Base-by-base conservation (phyloP, 2,888 invertebrate species). In the Metopia argyrocephala region DNA sequence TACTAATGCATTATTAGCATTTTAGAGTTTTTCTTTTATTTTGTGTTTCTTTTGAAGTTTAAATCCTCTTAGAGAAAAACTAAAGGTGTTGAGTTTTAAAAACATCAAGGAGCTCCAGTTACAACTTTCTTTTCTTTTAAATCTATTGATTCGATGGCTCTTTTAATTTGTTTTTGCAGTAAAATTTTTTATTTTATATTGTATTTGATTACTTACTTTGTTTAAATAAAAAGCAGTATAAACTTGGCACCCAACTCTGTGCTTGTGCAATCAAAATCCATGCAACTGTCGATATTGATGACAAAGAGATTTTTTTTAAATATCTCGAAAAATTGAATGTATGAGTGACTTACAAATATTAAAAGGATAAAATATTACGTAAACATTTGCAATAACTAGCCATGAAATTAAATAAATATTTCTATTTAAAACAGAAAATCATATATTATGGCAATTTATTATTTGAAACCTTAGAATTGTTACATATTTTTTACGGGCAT, bases 1-100 rank as follows among this genome's bases (percentile, higher is more conserved):
- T 27, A 25, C 15, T 50, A 50, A 45, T 21, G 18, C 3, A 56
- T 38, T 76, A 23, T 62, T 69, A 56, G 68, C 54, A 52, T 62
- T 76, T 68, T 59, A 52, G 45, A 76, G 70, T 59, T 70, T 57
- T 54, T 59, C 52, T 69, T 48, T 48, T 18, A 31, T 9, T 9
- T 20, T n/a, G 18, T 27, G 5, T 57, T 71, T 66, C 78, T 61
- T 71, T 78, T 78, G 78, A 78, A 61, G 78, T 78, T 59, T 28
- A 71, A 78, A 78, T 78, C 78, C 78, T 66, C 78, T 78, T 78
- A 71, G 21, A 70, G 50, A 20, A 52, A 65, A 65, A 66, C 52
- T 66, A 9, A 38, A 78, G 71, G 78, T 78, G 78, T 71, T 54
- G 46, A 57, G 54, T 54, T 78, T 59, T 71, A 18, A 15, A 21